A percentile compares a stretch with the other conserved stretches of the same genome.
Evolutionary conservation across 2,888 invertebrate species (phyloP).

Genomic region (Cantharis rustica): DNA sequence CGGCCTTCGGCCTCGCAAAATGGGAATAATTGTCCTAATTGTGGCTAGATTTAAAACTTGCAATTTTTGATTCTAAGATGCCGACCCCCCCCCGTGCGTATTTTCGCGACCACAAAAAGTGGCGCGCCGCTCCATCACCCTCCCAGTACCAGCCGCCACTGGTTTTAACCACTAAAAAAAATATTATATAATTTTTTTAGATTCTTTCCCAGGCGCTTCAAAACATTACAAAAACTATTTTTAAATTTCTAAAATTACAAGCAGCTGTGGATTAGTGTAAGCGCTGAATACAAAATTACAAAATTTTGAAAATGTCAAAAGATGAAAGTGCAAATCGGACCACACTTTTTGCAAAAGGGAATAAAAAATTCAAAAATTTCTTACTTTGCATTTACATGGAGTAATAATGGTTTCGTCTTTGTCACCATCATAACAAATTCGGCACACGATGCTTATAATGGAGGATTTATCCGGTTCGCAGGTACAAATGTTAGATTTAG

Average conservation of each 20-base stretch:
- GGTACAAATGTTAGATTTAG: conserved; percentile 6
- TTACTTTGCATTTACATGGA: conserved; percentile 60
- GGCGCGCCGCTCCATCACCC: no score
- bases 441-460: conserved; percentile 53
- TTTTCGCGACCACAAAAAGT: no score
- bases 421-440: conserved; percentile 59
- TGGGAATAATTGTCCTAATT: no score
- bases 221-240: background rate
- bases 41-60: no score
- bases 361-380: conserved; percentile 7
- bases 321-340: background rate
- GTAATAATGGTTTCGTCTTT: conserved; percentile 56
- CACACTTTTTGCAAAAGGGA: background rate
- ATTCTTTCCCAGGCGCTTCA: background rate
- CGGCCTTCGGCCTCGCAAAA: no score
- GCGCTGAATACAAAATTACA: background rate
- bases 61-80: no score
- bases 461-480: conserved; percentile 38
- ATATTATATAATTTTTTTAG: no score
- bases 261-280: background rate
- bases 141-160: no score
- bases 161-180: no score
- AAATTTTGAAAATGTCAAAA: background rate
- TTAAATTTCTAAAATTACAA: background rate
- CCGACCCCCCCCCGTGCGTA: no score